Base-by-base conservation (phyloP, 2,797 vertebrate genomes). In the Anguilla anguilla region DNA sequence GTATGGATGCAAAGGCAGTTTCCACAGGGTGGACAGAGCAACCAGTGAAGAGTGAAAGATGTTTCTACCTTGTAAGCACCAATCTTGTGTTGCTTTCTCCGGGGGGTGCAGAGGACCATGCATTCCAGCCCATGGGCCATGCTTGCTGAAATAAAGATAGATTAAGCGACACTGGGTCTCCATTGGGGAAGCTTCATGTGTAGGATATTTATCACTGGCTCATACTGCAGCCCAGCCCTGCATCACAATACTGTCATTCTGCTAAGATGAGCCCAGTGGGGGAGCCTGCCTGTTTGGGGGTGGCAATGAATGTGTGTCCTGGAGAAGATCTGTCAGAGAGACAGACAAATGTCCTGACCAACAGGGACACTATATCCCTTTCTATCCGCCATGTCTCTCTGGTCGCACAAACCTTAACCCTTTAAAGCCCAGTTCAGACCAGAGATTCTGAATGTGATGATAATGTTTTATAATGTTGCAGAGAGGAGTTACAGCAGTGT, bases 161-260 rank as follows among this genome's bases (percentile, higher is more conserved):
- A 86, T 72, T 43, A 17, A 46, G 39, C 46, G 31, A 86, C 85
- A 53, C 35, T 10, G 35, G 5, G 84, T 43, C 74, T 43, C 74
- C 6, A 2, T 46, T 43, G 74, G 35, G 28, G 39, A 79, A 22
- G 74, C 74, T 6, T 79, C 15, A 39, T 39, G 17, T 46, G 74
- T 79, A 6, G 74, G 74, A 46, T 79, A 79, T 79, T 79, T 46
- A 46, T 79, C 74, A 79, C 74, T 79, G 74, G 15, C 15, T 79
- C 39, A 17, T 17, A 79, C 74, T 69, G 19, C 39, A 43, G 15
- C 74, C 74, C 31, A 39, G 74, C 15, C 74, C 74, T 43, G 74
- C 74, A 79, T 43, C 17, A 79, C 35, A 46, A 79, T 79, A 43
- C 35, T 7, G 39, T 5, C 35, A 43, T 22, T 46, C 35, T 79